These are phyloP conservation scores for Lepidurus couesii DNA, from an alignment of 1,140 invertebrate genomes.

Conservation along the genomic window DNA sequence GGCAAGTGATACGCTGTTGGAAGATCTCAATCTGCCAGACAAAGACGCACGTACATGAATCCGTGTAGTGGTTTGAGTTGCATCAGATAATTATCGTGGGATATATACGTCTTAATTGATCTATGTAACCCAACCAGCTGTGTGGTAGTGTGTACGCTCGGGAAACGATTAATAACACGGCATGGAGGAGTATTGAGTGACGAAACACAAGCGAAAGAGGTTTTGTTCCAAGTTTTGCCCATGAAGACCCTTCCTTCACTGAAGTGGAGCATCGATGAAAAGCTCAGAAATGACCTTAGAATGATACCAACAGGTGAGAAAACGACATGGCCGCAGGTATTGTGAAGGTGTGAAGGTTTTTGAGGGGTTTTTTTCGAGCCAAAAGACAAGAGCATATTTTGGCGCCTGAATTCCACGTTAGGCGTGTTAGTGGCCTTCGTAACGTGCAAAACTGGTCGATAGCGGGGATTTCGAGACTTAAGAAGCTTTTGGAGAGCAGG, in stretches of 20 bases:
- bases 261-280: background rate
- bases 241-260: slow-evolving; percentile 12
- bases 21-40: background rate
- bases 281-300: background rate
- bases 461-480: no score
- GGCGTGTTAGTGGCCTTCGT: no score
- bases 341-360: no score
- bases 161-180: background rate
- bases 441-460: no score
- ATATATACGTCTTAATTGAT: background rate
- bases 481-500: no score
- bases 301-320: slow-evolving; percentile 8
- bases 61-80: background rate
- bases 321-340: no score
- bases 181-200: background rate
- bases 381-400: no score
- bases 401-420: no score
- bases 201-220: background rate
- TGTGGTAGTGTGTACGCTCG: background rate
- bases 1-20: background rate
- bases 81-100: background rate
- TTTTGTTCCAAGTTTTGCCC: background rate
- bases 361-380: no score
- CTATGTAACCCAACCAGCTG: background rate
- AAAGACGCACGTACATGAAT: background rate